Evolutionary conservation across 2,888 invertebrate genomes (phyloP).

Genomic region (Geophilus truncorum): DNA sequence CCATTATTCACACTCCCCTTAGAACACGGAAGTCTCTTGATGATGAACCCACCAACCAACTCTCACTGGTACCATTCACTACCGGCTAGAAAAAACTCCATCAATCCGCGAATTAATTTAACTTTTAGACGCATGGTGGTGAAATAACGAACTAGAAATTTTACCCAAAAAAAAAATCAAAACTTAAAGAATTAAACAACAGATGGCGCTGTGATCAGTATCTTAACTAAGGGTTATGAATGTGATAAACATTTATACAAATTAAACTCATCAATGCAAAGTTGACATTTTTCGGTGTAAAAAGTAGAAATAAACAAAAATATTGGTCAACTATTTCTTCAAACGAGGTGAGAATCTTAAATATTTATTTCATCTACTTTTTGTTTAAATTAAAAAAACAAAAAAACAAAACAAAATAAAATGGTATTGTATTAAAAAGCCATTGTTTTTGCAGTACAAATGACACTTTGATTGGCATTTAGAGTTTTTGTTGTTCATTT

Average conservation of each 20-base stretch:
- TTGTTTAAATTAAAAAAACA: neutral
- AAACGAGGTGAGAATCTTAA: no score
- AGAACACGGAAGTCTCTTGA: constrained; percentile 61
- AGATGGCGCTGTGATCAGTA: no score
- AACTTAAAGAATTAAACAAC: neutral
- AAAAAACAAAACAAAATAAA: no score
- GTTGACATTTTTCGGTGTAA: neutral
- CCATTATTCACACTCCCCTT: constrained; percentile 43
- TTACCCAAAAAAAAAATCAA: neutral
- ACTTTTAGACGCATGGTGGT: constrained; percentile 54
- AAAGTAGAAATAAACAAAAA: no score
- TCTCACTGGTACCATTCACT: constrained; percentile 65
- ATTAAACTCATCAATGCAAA: neutral
- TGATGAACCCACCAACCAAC: constrained; percentile 69
- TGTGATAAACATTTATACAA: neutral
- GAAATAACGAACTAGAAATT: neutral
- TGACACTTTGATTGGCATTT: neutral
- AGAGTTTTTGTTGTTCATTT: neutral
- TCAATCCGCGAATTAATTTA: constrained; percentile 60
- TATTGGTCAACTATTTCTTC: no score
- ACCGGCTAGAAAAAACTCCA: constrained; percentile 57
- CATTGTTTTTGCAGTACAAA: neutral
- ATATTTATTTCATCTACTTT: neutral
- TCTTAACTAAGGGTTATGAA: no score
- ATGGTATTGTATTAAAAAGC: neutral